Evolutionary conservation across 2,797 vertebrate genomes (phyloP).

Genomic region (Psittacula echo): DNA sequence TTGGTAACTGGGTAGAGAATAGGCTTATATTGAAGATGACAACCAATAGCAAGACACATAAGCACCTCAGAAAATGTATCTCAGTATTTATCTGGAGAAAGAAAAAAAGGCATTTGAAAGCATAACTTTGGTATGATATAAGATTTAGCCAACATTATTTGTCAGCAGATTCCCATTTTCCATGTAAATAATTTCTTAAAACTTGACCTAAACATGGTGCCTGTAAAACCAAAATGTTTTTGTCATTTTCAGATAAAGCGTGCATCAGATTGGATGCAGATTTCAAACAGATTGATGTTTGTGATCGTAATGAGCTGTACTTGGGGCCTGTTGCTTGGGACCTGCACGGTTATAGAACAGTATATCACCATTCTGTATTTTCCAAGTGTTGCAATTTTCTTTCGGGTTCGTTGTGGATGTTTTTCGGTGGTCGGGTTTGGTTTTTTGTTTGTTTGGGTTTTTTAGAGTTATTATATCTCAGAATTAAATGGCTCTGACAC

Average conservation of each 20-base stretch:
- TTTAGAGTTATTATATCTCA: background rate
- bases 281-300: background rate
- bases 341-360: background rate
- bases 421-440: background rate
- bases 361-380: background rate
- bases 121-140: background rate
- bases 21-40: constrained; percentile 45
- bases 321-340: background rate
- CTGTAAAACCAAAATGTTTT: background rate
- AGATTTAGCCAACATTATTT: background rate
- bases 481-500: background rate
- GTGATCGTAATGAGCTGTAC: background rate
- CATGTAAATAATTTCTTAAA: background rate
- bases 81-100: background rate
- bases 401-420: background rate
- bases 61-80: constrained; percentile 23
- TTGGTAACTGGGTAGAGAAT: constrained; percentile 69
- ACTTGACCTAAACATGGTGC: background rate
- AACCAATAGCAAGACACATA: constrained; percentile 17
- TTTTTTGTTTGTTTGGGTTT: background rate
- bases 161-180: background rate
- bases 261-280: background rate
- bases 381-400: background rate
- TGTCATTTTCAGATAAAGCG: background rate
- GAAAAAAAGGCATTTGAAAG: background rate